These are phyloP conservation scores for Dolichoris vasculosae DNA, from an alignment of 1,140 invertebrate species.

Conservation along the genomic window DNA sequence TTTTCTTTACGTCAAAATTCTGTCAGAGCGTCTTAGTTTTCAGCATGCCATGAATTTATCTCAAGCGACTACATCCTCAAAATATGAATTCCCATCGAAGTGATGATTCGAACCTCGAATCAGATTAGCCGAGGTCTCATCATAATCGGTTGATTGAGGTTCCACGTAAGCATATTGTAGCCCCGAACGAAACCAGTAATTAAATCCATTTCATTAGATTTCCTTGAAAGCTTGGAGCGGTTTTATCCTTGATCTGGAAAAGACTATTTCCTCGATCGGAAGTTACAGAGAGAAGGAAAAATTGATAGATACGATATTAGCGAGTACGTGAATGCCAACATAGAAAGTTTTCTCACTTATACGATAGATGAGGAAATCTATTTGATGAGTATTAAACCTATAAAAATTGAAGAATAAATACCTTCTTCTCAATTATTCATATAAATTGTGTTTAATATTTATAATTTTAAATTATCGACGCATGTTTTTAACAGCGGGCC, in stretches of 20 bases:
- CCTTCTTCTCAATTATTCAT: too few species aligned
- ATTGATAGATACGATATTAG: neutral
- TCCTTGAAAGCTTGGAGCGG: slow-evolving; percentile 52
- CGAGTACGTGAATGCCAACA: neutral
- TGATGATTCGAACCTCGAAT: slow-evolving; percentile 48
- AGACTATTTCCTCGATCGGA: slow-evolving; percentile 43
- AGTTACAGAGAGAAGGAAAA: neutral
- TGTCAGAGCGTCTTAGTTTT: neutral
- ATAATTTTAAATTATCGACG: too few species aligned
- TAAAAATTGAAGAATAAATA: too few species aligned
- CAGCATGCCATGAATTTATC: slow-evolving; percentile 10
- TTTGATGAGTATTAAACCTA: too few species aligned
- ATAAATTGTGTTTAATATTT: too few species aligned
- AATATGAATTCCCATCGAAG: slow-evolving; percentile 42
- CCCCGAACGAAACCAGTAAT: slow-evolving; percentile 57
- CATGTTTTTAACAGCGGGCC: too few species aligned
- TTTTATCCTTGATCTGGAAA: slow-evolving; percentile 32
- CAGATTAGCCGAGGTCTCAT: slow-evolving; percentile 45
- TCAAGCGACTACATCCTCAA: slow-evolving; percentile 25
- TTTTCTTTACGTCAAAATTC: neutral
- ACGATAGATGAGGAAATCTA: too few species aligned
- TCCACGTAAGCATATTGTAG: neutral
- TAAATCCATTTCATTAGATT: slow-evolving; percentile 64
- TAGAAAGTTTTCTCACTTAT: too few species aligned
- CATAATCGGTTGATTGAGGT: slow-evolving; percentile 48